Percentiles rank a stretch among this genome's conserved stretches.
Evolutionary conservation across 1,140 invertebrate genomes (phyloP).

Genomic region (Lasaia peninsularis): DNA sequence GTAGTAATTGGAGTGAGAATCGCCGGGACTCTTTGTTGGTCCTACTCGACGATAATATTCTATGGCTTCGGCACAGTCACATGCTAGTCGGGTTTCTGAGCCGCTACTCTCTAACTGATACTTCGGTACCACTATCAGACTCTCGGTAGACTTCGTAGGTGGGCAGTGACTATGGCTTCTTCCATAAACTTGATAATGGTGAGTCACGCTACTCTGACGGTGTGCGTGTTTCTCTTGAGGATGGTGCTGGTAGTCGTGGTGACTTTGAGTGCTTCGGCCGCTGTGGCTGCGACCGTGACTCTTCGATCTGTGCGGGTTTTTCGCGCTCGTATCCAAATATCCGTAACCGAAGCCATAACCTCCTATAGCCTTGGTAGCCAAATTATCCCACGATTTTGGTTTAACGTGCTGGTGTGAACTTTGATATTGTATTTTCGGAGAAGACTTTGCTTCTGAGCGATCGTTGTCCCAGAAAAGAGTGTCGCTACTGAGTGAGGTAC

Average conservation of each 20-base stretch:
- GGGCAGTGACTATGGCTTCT: constrained; percentile 65
- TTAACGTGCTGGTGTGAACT: constrained; percentile 80
- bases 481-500: constrained; percentile 89
- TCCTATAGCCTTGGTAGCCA: constrained; percentile 88
- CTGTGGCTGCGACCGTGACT: constrained; percentile 67
- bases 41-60: constrained; percentile 70
- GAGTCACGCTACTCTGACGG: constrained; percentile 71
- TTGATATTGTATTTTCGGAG: constrained; percentile 73
- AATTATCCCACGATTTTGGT: constrained; percentile 92
- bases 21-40: constrained; percentile 56
- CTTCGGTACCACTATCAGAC: constrained; percentile 81
- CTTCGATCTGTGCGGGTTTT: constrained; percentile 77
- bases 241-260: constrained; percentile 70
- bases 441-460: constrained; percentile 55
- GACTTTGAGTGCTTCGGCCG: constrained; percentile 70
- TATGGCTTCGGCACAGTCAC: constrained; percentile 81
- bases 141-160: constrained; percentile 87
- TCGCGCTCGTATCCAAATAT: constrained; percentile 83
- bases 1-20: constrained; percentile 73
- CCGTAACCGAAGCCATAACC: constrained; percentile 91
- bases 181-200: constrained; percentile 62
- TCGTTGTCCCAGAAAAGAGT: constrained; percentile 88
- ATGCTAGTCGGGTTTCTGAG: constrained; percentile 81
- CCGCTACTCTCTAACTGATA: constrained; percentile 78
- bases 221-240: constrained; percentile 68